These are phyloP conservation scores for Struthidea cinerea DNA, from an alignment of 2,113 vertebrate genomes.

Conservation along the genomic window DNA sequence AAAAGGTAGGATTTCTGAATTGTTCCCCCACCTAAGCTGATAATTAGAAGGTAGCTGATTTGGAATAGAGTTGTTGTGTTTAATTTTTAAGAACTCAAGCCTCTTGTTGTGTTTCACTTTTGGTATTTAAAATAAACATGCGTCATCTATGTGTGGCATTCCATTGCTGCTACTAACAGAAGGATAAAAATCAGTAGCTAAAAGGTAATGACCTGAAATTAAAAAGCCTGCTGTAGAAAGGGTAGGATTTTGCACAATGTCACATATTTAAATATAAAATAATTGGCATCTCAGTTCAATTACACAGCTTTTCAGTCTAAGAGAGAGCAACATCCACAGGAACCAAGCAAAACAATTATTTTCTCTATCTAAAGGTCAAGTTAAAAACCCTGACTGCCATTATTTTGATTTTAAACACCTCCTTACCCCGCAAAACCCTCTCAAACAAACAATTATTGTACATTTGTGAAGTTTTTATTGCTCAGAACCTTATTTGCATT, in stretches of 20 bases:
- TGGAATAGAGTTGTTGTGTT: background rate
- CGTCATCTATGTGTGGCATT: background rate
- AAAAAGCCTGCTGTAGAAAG: background rate
- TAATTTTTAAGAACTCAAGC: background rate
- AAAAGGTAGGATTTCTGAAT: background rate
- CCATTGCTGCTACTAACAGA: background rate
- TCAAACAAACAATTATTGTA: background rate
- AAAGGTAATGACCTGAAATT: background rate
- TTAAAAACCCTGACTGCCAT: background rate
- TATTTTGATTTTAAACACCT: constrained; percentile 12
- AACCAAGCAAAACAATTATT: background rate
- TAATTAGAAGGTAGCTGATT: background rate
- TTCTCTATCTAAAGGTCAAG: background rate
- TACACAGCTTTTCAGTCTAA: background rate
- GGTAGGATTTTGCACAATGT: background rate
- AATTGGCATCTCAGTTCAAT: constrained; percentile 16
- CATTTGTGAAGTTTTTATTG: background rate
- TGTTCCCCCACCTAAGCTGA: background rate
- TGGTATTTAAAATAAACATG: background rate
- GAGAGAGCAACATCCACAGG: background rate
- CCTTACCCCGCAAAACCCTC: background rate
- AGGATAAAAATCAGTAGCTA: background rate
- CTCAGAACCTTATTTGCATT: background rate
- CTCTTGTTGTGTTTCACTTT: background rate
- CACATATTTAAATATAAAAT: background rate